phyloP scores from a whole-genome alignment of 2,888 invertebrate species.

The Platycnemis pennipes region DNA sequence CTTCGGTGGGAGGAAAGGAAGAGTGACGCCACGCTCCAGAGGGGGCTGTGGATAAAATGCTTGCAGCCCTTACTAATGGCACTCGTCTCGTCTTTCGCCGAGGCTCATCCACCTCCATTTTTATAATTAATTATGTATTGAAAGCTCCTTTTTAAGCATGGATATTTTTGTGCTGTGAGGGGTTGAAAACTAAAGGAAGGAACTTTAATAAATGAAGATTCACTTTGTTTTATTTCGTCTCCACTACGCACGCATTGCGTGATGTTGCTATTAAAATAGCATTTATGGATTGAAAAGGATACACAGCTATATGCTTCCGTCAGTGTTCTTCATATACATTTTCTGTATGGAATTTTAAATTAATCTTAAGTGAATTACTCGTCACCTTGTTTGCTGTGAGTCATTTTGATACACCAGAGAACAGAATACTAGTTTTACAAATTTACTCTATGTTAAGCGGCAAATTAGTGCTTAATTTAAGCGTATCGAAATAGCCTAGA shows the following conservation, averaged over 20 bases:
- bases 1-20: not conserved
- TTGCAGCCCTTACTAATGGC: constrained; percentile 51
- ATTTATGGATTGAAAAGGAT: not conserved
- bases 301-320: too few relatives aligned
- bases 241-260: not conserved
- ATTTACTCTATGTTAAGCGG: too few relatives aligned
- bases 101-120: constrained; percentile 47
- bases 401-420: too few relatives aligned
- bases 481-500: too few relatives aligned
- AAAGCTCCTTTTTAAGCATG: not conserved
- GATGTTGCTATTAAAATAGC: not conserved
- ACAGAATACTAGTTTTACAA: too few relatives aligned
- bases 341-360: too few relatives aligned
- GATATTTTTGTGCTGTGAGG: not conserved
- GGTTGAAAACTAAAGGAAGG: not conserved
- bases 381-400: too few relatives aligned
- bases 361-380: too few relatives aligned
- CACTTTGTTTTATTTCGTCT: not conserved
- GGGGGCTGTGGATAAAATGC: constrained; percentile 37
- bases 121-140: constrained; percentile 63
- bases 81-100: constrained; percentile 40
- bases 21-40: not conserved
- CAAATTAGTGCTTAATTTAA: too few relatives aligned
- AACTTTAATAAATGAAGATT: not conserved
- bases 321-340: too few relatives aligned